These are phyloP conservation scores for Papilio gigon DNA, from an alignment of 2,888 invertebrate genomes.

Conservation along the genomic window DNA sequence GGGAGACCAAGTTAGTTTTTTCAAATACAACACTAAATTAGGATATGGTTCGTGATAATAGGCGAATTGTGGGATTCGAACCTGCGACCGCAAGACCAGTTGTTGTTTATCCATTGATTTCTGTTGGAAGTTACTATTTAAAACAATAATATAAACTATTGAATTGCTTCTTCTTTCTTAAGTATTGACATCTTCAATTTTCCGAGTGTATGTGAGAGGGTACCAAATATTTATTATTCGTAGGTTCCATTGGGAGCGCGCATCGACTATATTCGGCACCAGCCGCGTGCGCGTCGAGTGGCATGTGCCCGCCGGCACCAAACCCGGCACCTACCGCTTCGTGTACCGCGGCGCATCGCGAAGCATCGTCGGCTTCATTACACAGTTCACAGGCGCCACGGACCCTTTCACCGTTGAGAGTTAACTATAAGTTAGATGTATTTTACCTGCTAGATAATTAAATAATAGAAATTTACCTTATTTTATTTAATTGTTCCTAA, in stretches of 20 bases:
- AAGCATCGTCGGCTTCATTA: constrained; percentile 83
- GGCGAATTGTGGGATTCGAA: no score
- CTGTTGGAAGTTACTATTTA: no score
- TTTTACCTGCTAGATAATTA: constrained; percentile 15
- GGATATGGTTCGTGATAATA: no score
- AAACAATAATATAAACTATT: no score
- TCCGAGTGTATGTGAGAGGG: no score
- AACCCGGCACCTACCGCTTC: constrained; percentile 88
- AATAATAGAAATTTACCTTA: not conserved
- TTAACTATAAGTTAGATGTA: constrained; percentile 7
- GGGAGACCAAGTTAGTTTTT: constrained; percentile 87
- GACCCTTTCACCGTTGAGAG: constrained; percentile 67
- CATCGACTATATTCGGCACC: constrained; percentile 85
- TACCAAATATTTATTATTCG: constrained; percentile 2
- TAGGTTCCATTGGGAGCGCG: constrained; percentile 91
- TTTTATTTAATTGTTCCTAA: not conserved
- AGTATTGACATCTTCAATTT: no score
- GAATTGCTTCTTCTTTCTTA: no score
- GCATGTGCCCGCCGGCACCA: constrained; percentile 85
- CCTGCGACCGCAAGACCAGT: no score
- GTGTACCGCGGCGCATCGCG: constrained; percentile 90
- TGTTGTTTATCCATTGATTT: no score
- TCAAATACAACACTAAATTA: no score
- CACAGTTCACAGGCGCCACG: constrained; percentile 84
- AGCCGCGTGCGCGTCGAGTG: constrained; percentile 90